Evolutionary conservation across 2,797 vertebrate species (phyloP).

Genomic region (Martes flavigula): DNA sequence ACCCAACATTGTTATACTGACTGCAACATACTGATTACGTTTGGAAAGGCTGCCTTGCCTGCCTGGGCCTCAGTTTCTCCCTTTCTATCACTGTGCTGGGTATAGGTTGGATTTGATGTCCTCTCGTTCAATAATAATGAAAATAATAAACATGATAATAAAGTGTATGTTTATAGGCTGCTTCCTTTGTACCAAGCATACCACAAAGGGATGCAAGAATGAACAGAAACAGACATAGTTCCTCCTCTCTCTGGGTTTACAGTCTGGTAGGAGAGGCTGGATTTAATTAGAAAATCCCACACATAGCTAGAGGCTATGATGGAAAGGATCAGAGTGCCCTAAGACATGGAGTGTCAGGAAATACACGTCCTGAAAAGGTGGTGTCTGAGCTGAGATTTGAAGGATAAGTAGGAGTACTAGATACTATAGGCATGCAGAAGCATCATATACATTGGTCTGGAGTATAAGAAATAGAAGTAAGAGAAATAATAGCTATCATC

Average conservation of each 20-base stretch:
- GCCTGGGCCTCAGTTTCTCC: not conserved
- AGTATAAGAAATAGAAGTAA: not conserved
- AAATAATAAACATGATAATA: not conserved
- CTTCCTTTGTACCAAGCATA: not conserved
- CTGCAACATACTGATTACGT: not conserved
- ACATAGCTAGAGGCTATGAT: not conserved
- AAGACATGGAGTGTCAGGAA: not conserved
- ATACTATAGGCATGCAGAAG: not conserved
- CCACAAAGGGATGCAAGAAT: not conserved
- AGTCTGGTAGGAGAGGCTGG: not conserved
- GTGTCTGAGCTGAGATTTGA: not conserved
- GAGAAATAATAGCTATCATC: not conserved
- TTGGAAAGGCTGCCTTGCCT: not conserved
- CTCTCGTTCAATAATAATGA: not conserved
- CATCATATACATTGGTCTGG: no score
- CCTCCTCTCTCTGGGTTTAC: not conserved
- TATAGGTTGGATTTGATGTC: not conserved
- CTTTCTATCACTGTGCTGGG: not conserved
- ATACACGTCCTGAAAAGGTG: not conserved
- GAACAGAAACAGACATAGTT: not conserved
- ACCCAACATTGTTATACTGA: not conserved
- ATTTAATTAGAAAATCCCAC: not conserved
- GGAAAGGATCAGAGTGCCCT: not conserved
- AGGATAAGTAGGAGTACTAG: not conserved
- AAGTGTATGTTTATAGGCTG: not conserved